phyloP scores from a whole-genome alignment of 2,888 invertebrate genomes.

The Apamea sordens region DNA sequence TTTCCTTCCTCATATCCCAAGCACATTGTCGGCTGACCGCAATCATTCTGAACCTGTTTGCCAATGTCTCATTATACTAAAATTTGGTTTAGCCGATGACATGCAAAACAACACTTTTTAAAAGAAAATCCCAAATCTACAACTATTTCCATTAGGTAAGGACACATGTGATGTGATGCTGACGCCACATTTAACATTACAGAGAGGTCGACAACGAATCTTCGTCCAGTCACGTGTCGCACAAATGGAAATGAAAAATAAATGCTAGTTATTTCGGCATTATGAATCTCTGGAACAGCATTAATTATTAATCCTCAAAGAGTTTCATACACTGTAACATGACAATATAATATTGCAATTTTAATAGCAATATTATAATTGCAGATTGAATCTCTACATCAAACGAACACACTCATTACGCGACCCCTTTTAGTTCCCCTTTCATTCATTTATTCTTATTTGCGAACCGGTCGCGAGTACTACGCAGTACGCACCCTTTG shows the following conservation, averaged over 20 bases:
- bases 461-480: constrained; percentile 14
- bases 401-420: background rate
- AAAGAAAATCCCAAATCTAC: background rate
- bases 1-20: background rate
- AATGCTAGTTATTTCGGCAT: background rate
- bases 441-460: constrained; percentile 27
- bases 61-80: background rate
- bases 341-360: background rate
- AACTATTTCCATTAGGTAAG: background rate
- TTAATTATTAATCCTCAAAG: background rate
- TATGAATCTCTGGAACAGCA: background rate
- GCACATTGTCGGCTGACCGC: background rate
- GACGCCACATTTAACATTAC: constrained; percentile 12
- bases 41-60: background rate
- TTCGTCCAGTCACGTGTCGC: background rate
- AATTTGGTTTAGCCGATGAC: constrained; percentile 2
- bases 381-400: background rate
- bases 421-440: constrained; percentile 7
- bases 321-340: background rate
- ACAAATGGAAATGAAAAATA: background rate
- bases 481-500: constrained; percentile 16
- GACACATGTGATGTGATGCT: constrained; percentile 1
- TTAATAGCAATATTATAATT: too few species aligned
- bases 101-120: constrained; percentile 12
- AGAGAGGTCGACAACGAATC: constrained; percentile 19